Evolutionary conservation across 2,888 invertebrate species (phyloP).

Genomic region (Drosophila demipolita): DNA sequence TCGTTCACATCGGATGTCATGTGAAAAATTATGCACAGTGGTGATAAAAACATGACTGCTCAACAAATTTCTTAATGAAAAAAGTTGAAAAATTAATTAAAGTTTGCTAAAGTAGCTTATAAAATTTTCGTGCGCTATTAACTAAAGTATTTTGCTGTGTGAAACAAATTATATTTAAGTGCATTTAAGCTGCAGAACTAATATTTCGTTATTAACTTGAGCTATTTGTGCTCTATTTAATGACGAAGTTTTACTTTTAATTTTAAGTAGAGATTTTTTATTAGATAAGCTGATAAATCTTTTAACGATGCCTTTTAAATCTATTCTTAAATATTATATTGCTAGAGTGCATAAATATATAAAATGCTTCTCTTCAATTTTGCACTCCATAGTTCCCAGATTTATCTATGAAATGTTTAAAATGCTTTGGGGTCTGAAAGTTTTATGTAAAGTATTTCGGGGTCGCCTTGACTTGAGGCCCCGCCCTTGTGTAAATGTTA

Average conservation of each 20-base stretch:
- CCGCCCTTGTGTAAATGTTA: constrained; percentile 49
- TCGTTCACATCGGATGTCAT: constrained; percentile 11
- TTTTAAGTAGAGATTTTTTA: neutral
- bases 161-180: constrained; percentile 13
- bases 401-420: constrained; percentile 46
- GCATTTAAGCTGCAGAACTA: neutral
- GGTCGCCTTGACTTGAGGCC: constrained; percentile 8
- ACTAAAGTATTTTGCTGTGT: neutral
- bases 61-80: neutral
- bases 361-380: neutral
- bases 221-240: neutral
- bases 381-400: constrained; percentile 28
- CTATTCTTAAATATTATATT: neutral
- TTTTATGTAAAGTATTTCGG: constrained; percentile 43
- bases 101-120: constrained; percentile 2
- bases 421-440: constrained; percentile 31
- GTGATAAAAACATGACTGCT: neutral
- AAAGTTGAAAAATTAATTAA: constrained; percentile 9
- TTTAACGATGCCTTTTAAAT: neutral
- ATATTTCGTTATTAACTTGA: neutral
- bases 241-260: neutral
- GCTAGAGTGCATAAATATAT: neutral
- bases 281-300: neutral
- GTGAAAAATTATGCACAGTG: constrained; percentile 39
- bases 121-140: neutral